Evolutionary conservation across 2,888 invertebrate species (phyloP).

Genomic region (Drosophila conformis): DNA sequence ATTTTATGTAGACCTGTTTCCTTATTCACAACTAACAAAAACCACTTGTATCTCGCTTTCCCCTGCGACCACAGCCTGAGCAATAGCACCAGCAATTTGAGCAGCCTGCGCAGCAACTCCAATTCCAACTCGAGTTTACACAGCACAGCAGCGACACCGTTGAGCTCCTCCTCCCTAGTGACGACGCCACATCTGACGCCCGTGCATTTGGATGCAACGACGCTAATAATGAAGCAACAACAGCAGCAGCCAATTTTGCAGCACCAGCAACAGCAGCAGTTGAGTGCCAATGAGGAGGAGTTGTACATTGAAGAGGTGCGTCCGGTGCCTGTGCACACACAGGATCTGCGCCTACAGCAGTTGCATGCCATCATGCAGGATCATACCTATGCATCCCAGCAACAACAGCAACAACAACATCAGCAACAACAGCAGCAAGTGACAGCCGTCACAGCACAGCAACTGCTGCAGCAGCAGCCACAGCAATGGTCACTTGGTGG

Average conservation of each 20-base stretch:
- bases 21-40: conserved; percentile 19
- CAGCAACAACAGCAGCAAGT: conserved; percentile 40
- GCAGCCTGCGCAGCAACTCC: conserved; percentile 40
- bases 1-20: conserved; percentile 3
- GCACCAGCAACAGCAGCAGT: conserved; percentile 24
- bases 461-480: conserved; percentile 44
- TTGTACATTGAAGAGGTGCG: conserved; percentile 84
- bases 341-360: conserved; percentile 81
- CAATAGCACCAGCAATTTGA: conserved; percentile 58
- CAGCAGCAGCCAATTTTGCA: conserved; percentile 33
- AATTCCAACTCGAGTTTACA: conserved; percentile 35
- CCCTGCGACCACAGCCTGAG: conserved; percentile 40
- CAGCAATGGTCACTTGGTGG: conserved; percentile 82
- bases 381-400: conserved; percentile 83
- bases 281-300: conserved; percentile 81
- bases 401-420: conserved; percentile 49
- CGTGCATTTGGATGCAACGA: conserved; percentile 37
- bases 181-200: conserved; percentile 52
- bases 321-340: conserved; percentile 82
- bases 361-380: conserved; percentile 84
- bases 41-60: not conserved
- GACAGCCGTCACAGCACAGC: conserved; percentile 42
- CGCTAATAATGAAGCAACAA: conserved; percentile 38
- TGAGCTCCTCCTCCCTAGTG: conserved; percentile 12
- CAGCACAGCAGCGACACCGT: conserved; percentile 21